phyloP scores from a whole-genome alignment of 2,888 invertebrate genomes.

The Branchellion lobata region DNA sequence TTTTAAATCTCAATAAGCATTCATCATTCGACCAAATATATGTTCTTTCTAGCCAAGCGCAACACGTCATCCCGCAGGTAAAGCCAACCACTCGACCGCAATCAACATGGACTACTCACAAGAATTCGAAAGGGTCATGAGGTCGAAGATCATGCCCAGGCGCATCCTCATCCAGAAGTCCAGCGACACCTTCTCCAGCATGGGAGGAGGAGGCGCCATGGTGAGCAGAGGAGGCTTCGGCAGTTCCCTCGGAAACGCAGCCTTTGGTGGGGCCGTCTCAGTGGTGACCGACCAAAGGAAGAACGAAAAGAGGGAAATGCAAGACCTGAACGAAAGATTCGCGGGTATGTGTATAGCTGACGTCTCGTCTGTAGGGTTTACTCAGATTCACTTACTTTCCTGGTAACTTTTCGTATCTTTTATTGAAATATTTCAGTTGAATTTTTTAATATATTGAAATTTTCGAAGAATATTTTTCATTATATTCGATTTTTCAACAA shows the following conservation, averaged over 20 bases:
- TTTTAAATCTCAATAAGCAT: too few species aligned
- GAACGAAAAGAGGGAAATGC: conserved; percentile 65
- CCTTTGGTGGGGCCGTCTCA: conserved; percentile 17
- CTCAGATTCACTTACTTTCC: too few species aligned
- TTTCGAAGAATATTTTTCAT: too few species aligned
- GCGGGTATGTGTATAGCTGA: conserved; percentile 64
- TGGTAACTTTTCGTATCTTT: too few species aligned
- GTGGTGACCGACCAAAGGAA: conserved; percentile 62
- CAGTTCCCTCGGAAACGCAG: conserved; percentile 50
- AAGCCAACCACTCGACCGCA: background rate
- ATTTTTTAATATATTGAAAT: too few species aligned
- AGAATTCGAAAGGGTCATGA: conserved; percentile 29
- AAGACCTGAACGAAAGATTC: conserved; percentile 65
- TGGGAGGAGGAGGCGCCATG: background rate
- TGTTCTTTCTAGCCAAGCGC: too few species aligned
- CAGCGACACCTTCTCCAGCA: conserved; percentile 20
- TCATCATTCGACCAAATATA: too few species aligned
- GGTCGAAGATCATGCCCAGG: conserved; percentile 46
- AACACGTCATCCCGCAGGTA: background rate
- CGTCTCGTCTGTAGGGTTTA: conserved; percentile 64
- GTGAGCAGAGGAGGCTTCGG: conserved; percentile 29
- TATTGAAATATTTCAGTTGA: too few species aligned
- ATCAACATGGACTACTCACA: conserved; percentile 8
- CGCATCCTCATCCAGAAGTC: conserved; percentile 48
- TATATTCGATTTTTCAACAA: too few species aligned